Percentiles rank a stretch among this genome's conserved stretches.
These are phyloP conservation scores for Crossaster papposus DNA, from an alignment of 53 echinoderm and acorn worm species.

Conservation along the genomic window DNA sequence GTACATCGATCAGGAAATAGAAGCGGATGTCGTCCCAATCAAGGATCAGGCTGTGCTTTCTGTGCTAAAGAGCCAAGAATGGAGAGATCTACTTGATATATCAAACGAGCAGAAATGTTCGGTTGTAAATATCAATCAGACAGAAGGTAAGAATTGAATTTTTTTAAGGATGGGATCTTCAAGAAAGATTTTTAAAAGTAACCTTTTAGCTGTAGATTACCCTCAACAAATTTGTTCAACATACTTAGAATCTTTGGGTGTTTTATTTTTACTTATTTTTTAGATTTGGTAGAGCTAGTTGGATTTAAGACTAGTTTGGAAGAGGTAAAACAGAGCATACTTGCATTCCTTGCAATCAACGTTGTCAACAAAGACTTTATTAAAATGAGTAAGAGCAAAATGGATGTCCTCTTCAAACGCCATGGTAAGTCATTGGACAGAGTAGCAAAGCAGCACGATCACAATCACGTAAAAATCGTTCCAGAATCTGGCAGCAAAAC, in stretches of 20 bases:
- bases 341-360: neutral
- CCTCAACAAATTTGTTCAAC: no score
- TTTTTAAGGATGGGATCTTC: neutral
- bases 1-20: constrained; percentile 38
- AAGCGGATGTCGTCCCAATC: neutral
- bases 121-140: neutral
- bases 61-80: constrained; percentile 23
- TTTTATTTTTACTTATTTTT: neutral
- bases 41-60: neutral
- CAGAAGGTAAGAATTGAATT: neutral
- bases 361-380: neutral
- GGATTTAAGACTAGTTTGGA: constrained; percentile 48
- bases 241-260: neutral
- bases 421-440: neutral
- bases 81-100: constrained; percentile 14
- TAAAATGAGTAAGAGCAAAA: neutral
- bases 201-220: neutral
- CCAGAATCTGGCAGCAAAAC: neutral
- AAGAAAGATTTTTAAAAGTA: neutral
- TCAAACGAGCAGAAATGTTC: constrained; percentile 45
- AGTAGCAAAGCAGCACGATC: neutral
- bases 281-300: constrained; percentile 5
- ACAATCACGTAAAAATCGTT: neutral
- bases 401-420: neutral
- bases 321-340: neutral